phyloP scores from a whole-genome alignment of 2,888 invertebrate species.

The Scaptomyza parva region DNA sequence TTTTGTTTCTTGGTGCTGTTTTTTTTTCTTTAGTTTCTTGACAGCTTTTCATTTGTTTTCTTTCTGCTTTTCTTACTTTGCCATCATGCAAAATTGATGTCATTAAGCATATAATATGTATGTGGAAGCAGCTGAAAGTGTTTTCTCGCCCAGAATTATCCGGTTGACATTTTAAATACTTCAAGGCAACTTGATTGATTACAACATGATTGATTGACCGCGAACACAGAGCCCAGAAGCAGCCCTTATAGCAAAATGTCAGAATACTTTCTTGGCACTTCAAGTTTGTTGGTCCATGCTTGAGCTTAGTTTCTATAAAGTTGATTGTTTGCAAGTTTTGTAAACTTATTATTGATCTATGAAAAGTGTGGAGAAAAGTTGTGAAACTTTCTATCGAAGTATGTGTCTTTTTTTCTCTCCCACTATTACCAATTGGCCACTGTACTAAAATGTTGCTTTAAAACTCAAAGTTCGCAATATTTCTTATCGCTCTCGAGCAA shows the following conservation, averaged over 20 bases:
- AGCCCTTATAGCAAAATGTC: background rate
- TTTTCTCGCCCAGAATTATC: slow-evolving; percentile 4
- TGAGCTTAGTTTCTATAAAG: background rate
- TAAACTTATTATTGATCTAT: background rate
- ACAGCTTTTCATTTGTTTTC: slow-evolving; percentile 1
- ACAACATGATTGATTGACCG: slow-evolving; percentile 66
- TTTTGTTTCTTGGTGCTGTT: background rate
- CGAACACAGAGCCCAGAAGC: background rate
- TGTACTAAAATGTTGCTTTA: slow-evolving; percentile 2
- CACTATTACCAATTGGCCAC: background rate
- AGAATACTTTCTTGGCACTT: background rate
- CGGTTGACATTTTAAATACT: slow-evolving; percentile 67
- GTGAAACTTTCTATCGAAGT: no score
- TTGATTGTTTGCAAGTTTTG: background rate
- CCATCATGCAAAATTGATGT: slow-evolving; percentile 46
- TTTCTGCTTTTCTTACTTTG: slow-evolving; percentile 22
- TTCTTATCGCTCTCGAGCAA: slow-evolving; percentile 26
- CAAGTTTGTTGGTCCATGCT: background rate
- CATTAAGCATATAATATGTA: slow-evolving; percentile 18
- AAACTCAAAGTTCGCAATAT: slow-evolving; percentile 32
- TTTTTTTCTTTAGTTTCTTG: background rate
- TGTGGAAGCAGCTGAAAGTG: background rate
- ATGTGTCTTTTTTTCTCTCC: no score
- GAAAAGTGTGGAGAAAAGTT: background rate
- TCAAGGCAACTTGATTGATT: slow-evolving; percentile 69